Evolutionary conservation across 2,113 vertebrate genomes (phyloP), one percentile per base, ranked within the genome.

Genomic region (Dicrurus megarhynchus): DNA sequence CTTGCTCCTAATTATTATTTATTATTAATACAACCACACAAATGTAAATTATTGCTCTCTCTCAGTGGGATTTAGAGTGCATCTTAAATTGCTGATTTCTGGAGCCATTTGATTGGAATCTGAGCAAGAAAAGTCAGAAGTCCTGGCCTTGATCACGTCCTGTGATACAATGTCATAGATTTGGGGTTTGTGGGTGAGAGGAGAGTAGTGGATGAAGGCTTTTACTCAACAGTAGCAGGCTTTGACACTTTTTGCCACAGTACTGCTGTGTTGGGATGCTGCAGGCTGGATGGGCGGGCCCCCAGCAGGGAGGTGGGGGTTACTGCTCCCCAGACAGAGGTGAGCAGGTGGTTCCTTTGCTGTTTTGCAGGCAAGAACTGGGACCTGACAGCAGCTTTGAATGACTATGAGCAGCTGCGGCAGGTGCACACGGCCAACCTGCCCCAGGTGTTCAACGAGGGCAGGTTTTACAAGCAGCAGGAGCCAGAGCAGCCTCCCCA

Each of bases 391-490:
- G 99, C 99, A 37, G 99, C 99, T 76, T 97, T 99, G 76, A 99
- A 97, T 65, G 99, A 99, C 95, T 99, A 99, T 79, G 99, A 99
- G 97, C 99, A 99, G 97, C 99, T 99, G 89, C 98, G 99, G 90
- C 99, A 99, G 98, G 99, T 99, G 94, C 99, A 99, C 97, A 99
- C 99, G 0, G 98, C 98, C 98, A 99, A 99, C 98, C 98, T 99
- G 97, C 99, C 99, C 4, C 98, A 98, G 87, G 99, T 98, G 89
- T 99, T 99, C 98, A 99, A 99, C 1, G 99, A 99, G 98, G 99
- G 99, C 94, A 98, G 98, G 89, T 98, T 98, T 93, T 98, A 96
- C 97, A 99, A 98, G 94, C 98, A 97, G 96, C 98, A 97, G 7
- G 98, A 98, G 75, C 96, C 96, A 59, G 98, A 99, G 93, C 98